A percentile compares a stretch with the other conserved stretches of the same genome.
Evolutionary conservation across 2,888 invertebrate species (phyloP).

Genomic region (Drosophila borealis): DNA sequence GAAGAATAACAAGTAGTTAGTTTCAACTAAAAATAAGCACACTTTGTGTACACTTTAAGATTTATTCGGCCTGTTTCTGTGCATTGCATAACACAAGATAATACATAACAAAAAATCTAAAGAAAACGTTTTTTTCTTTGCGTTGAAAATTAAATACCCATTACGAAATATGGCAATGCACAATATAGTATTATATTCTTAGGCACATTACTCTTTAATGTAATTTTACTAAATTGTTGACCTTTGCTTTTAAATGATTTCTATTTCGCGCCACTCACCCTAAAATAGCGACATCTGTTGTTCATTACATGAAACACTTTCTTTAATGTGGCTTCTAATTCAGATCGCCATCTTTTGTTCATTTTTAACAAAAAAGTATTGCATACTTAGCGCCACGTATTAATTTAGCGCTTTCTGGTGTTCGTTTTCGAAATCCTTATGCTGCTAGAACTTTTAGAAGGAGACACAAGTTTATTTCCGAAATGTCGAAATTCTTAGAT

Average conservation of each 20-base stretch:
- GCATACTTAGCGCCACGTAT: background rate
- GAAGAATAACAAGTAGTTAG: background rate
- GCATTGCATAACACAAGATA: background rate
- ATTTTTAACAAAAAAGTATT: background rate
- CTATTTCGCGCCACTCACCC: background rate
- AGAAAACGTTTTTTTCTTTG: background rate
- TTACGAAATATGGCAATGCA: background rate
- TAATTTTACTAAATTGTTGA: background rate
- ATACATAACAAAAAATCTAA: background rate
- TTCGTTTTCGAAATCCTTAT: background rate
- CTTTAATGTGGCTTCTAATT: no score
- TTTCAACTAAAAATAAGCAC: slow-evolving; percentile 4
- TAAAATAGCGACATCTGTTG: slow-evolving; percentile 4
- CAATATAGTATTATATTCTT: background rate
- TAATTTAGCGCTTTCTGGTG: slow-evolving; percentile 14
- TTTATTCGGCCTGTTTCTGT: background rate
- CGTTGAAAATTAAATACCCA: background rate
- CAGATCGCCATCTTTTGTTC: slow-evolving; percentile 10
- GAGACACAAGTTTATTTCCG: background rate
- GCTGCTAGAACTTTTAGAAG: background rate
- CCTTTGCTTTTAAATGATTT: background rate
- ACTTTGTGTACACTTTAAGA: background rate
- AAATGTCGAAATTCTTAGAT: background rate
- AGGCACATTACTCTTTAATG: no score
- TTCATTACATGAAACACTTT: background rate